Evolutionary conservation across 2,113 vertebrate species (phyloP), one percentile per base, ranked within the genome.

Genomic region (Anser cygnoides): DNA sequence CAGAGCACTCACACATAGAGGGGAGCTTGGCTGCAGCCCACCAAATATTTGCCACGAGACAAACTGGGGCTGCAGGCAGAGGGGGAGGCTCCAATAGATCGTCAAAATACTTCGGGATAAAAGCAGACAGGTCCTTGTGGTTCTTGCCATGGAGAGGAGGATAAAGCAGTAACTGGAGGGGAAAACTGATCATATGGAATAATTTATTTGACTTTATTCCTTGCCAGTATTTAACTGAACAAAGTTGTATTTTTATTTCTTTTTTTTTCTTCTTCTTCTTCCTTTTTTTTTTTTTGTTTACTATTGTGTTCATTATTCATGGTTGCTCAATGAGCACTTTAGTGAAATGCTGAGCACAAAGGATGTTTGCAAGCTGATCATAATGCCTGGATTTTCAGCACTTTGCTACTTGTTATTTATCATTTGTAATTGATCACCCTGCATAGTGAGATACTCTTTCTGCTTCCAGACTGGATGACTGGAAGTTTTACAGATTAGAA

Each of bases 121-220:
- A 93, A 58, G 13, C 62, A 87, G 46, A 16, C 54, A 74, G 17
- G 75, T 92, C 84, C 67, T 93, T 46, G 39, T 0, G 0, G 22
- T 76, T 76, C 67, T 92, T 0, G 0, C 71, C 75, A 41, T 35
- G 55, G 74, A 91, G 50, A 79, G 31, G 9, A 93, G 54, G 70
- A 79, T 89, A 87, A 91, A 94, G 41, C 55, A 89, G 33, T 80
- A 91, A 92, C 92, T 95, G 71, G 59, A 95, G 41, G 87, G 67
- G 81, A 84, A 94, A 92, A 62, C 37, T 77, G 84, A 89, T 96
- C 92, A 87, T 92, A 96, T 90, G 89, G 95, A 96, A 95, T 96
- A 94, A 96, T 96, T 96, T 94, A 95, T 91, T 89, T 95, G 74
- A 66, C 28, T 70, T 92, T 86, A 91, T 89, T 91, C 58, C 81